These are phyloP conservation scores for Scelioninae gen. 1 DNA, from an alignment of 2,888 invertebrate species.

Conservation along the genomic window DNA sequence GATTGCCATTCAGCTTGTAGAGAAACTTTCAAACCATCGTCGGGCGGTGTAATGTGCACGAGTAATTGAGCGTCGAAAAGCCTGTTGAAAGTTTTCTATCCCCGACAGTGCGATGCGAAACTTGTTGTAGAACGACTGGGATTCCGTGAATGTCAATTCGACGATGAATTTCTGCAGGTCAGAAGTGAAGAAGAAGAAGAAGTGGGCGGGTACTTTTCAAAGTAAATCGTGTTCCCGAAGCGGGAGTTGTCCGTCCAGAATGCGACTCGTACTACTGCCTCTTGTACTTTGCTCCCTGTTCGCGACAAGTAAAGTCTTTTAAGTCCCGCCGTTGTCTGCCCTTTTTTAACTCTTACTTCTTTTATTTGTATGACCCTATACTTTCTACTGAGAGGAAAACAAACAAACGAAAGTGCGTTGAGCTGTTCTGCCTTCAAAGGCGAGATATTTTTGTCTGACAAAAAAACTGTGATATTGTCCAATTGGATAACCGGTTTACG, in stretches of 20 bases:
- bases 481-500: background rate
- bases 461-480: background rate
- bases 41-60: constrained; percentile 47
- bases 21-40: no score
- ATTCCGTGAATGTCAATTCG: constrained; percentile 73
- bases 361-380: constrained; percentile 49
- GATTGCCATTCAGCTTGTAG: no score
- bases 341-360: constrained; percentile 1
- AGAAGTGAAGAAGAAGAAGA: constrained; percentile 63
- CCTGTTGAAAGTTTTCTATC: constrained; percentile 55
- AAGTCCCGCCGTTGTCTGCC: constrained; percentile 52
- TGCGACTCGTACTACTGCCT: constrained; percentile 80
- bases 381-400: constrained; percentile 43
- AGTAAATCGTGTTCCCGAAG: constrained; percentile 76
- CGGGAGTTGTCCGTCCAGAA: constrained; percentile 78
- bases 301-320: constrained; percentile 78
- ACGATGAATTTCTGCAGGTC: constrained; percentile 75
- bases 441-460: background rate
- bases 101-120: constrained; percentile 42
- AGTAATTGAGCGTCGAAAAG: constrained; percentile 60
- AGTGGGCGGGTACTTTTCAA: constrained; percentile 73
- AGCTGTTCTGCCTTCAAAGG: constrained; percentile 2
- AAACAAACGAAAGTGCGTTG: constrained; percentile 37
- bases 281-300: constrained; percentile 75
- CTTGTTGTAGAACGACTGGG: constrained; percentile 43